These are phyloP conservation scores for Myoxocephalus aenaeus DNA, from an alignment of 2,797 vertebrate genomes.

Conservation along the genomic window DNA sequence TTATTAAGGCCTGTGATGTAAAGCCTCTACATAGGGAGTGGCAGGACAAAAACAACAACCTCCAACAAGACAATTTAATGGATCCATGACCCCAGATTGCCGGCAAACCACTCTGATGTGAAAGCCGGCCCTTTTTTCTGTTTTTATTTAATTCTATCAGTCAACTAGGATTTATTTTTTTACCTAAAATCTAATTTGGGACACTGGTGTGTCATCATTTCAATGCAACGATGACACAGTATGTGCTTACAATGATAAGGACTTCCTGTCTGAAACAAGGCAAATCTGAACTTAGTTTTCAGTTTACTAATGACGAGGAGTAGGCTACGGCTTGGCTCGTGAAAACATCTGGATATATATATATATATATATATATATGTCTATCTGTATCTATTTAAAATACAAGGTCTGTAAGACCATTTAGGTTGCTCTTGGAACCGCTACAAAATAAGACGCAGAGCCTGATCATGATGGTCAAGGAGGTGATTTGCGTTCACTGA, in stretches of 20 bases:
- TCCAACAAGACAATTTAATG: conserved; percentile 54
- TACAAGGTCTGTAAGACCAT: background rate
- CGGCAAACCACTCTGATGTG: conserved; percentile 15
- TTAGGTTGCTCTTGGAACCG: background rate
- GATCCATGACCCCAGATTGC: conserved; percentile 38
- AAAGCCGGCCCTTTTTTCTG: conserved; percentile 22
- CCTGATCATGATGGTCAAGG: background rate
- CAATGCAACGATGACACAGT: rapidly evolving
- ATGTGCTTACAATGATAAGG: background rate
- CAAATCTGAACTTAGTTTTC: background rate
- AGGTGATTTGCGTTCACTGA: conserved; percentile 21
- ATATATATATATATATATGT: background rate
- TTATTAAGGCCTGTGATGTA: conserved; percentile 58
- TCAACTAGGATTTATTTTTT: too few species aligned
- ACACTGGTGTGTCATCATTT: background rate
- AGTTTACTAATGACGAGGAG: background rate
- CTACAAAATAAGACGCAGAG: background rate
- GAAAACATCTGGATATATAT: background rate
- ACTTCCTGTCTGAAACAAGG: background rate
- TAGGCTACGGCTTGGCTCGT: background rate
- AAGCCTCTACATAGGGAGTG: conserved; percentile 30
- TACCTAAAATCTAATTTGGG: background rate
- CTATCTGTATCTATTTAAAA: background rate
- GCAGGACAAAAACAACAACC: conserved; percentile 35
- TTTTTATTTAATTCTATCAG: background rate